Percentiles rank a stretch among this genome's conserved stretches.
Evolutionary conservation across 30 jellyfish, hydroid and myxozoan genomes (phyloP).

Genomic region (Phacellophora camtschatica): DNA sequence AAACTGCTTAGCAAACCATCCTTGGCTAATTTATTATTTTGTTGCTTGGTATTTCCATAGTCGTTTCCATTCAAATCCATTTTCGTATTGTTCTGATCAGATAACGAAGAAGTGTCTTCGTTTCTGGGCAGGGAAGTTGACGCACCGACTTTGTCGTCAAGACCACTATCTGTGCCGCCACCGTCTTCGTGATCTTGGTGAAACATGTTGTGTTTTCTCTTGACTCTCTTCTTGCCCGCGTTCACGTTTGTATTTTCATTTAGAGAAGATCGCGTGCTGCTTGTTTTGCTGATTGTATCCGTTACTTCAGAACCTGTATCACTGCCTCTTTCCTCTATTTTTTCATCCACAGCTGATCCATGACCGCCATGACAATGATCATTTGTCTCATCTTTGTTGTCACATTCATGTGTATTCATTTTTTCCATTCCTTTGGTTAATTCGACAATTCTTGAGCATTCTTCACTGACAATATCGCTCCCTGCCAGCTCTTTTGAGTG

Average conservation of each 20-base stretch:
- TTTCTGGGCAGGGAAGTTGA: background rate
- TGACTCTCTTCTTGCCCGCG: background rate
- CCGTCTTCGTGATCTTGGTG: conserved; percentile 29
- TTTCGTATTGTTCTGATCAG: background rate
- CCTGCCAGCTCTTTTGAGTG: background rate
- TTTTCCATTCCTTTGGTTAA: conserved; percentile 57
- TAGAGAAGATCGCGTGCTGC: background rate
- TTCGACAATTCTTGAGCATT: conserved; percentile 40
- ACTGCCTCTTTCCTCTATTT: background rate
- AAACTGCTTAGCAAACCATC: conserved; percentile 60
- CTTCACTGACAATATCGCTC: conserved; percentile 32
- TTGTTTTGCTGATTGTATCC: background rate
- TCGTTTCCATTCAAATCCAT: conserved; percentile 11
- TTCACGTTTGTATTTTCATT: background rate
- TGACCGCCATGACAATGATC: background rate
- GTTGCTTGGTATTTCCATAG: conserved; percentile 1
- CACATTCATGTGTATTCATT: conserved; percentile 22
- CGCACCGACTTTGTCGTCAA: conserved; percentile 8
- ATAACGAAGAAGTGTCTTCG: background rate
- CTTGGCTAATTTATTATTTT: background rate
- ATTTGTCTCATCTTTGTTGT: background rate
- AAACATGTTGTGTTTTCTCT: conserved; percentile 48
- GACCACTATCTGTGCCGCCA: conserved; percentile 7
- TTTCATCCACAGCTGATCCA: conserved; percentile 45
- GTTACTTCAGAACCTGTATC: background rate